Evolutionary conservation across 2,888 invertebrate species (phyloP).

Genomic region (Napeogenes inachia): DNA sequence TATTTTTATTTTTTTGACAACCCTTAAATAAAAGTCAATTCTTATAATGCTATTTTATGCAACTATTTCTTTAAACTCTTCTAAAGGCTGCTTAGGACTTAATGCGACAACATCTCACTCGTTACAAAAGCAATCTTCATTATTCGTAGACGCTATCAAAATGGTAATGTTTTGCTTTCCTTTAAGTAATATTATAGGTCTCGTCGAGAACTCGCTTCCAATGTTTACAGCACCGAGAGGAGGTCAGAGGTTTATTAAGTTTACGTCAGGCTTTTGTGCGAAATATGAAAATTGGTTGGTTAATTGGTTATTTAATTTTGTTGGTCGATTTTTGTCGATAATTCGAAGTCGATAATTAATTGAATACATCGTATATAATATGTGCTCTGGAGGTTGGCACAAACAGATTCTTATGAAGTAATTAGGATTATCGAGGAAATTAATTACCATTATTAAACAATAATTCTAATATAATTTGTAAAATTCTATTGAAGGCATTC

Average conservation of each 20-base stretch:
- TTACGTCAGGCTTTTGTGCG: conserved; percentile 7
- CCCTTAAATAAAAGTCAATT: too few relatives aligned
- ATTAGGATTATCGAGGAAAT: too few relatives aligned
- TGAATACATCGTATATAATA: too few relatives aligned
- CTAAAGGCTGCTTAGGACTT: conserved; percentile 11
- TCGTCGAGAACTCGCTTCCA: conserved; percentile 8
- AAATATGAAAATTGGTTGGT: neutral
- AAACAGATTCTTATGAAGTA: too few relatives aligned
- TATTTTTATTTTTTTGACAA: too few relatives aligned
- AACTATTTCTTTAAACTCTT: too few relatives aligned
- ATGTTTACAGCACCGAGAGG: conserved; percentile 14
- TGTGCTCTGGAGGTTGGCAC: too few relatives aligned
- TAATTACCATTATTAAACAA: too few relatives aligned
- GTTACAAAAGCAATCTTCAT: conserved; percentile 65
- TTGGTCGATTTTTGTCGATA: neutral
- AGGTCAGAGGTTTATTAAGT: conserved; percentile 13
- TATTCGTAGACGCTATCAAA: conserved; percentile 72
- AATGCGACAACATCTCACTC: conserved; percentile 41
- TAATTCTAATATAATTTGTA: too few relatives aligned
- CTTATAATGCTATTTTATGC: too few relatives aligned
- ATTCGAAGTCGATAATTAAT: neutral
- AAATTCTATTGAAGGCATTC: too few relatives aligned
- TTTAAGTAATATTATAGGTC: conserved; percentile 47
- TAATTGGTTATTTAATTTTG: neutral
- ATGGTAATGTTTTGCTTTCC: conserved; percentile 62